These are phyloP conservation scores for Chondrilla cf. caribensis DNA, from an alignment of 37 sponge, comb jelly and placozoan genomes.

Conservation along the genomic window DNA sequence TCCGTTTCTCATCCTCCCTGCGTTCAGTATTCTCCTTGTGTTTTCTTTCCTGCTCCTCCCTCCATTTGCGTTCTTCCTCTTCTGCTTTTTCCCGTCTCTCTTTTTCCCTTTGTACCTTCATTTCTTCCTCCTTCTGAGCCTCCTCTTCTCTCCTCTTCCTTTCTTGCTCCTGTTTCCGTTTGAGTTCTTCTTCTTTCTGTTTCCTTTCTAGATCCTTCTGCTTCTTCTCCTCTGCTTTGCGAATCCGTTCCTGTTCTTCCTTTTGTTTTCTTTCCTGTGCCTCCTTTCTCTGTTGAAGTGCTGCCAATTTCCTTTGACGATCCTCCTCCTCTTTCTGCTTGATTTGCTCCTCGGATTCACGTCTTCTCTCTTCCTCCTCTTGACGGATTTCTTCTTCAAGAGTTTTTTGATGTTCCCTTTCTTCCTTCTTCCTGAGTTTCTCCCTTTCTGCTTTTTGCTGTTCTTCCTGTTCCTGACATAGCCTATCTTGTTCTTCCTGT, in stretches of 20 bases:
- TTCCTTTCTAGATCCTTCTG: conserved; percentile 19
- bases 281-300: conserved; percentile 33
- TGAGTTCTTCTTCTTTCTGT: conserved; percentile 20
- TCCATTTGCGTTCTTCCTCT: neutral
- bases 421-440: conserved; percentile 14
- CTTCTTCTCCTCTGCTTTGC: neutral
- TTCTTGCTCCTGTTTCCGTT: neutral
- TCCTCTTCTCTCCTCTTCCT: conserved; percentile 6
- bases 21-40: neutral
- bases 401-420: neutral
- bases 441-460: conserved; percentile 43
- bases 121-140: conserved; percentile 9
- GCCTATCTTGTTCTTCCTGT: conserved; percentile 4
- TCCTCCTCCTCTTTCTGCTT: conserved; percentile 7
- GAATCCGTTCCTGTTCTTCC: conserved; percentile 20
- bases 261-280: conserved; percentile 3
- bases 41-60: neutral
- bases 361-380: conserved; percentile 11
- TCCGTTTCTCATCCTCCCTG: neutral
- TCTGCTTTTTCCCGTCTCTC: neutral
- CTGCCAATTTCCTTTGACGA: conserved; percentile 12
- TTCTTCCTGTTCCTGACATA: neutral
- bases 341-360: neutral
- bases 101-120: conserved; percentile 14
- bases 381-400: conserved; percentile 13